Base-by-base conservation (phyloP, 2,797 vertebrate genomes). In the Lacerta bilineata region DNA sequence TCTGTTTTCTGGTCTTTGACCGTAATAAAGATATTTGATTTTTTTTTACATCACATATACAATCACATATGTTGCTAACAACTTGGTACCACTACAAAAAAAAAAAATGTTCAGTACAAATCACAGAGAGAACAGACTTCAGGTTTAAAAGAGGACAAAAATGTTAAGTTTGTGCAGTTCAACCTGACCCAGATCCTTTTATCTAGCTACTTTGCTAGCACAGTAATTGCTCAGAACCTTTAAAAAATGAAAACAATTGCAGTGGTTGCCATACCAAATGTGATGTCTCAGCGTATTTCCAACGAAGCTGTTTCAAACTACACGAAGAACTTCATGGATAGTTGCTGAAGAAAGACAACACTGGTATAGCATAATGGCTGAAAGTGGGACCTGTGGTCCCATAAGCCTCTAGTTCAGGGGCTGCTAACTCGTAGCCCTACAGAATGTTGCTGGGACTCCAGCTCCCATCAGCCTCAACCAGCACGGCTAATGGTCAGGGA, bases 71-170 rank as follows among this genome's bases (percentile, higher is more conserved):
- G 87, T 93, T 95, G 89, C 83, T 93, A 93, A 4, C 89, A 90
- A 92, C 66, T 80, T 85, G 78, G 79, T 95, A 94, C 66, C 0
- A 89, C 59, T 55, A 74, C 81, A 46, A 43, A 25, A 83, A 93
- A 83, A 93, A 33, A 94, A 95, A 91, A 79, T 75, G 89, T 92
- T 93, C 83, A 85, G 2, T 91, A 90, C 91, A 96, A 95, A 95
- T 94, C 94, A 94, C 64, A 88, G 43, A 25, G 25, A 18, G n/a
- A 68, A 7, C 59, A 68, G 0, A 6, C 6, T n/a, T 41, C 13
- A 39, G 41, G 29, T 75, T 84, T 41, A n/a, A 41, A 3, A 64
- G 5, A 11, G 5, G 5, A 66, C 3, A 55, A 33, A 71, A 72
- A 69, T 4, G 5, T 29, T n/a, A 64, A 10, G 0, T 66, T 84